A percentile compares a stretch with the other conserved stretches of the same genome.
These are phyloP conservation scores for Lochmaea crataegi DNA, from an alignment of 2,888 invertebrate genomes.

Conservation along the genomic window DNA sequence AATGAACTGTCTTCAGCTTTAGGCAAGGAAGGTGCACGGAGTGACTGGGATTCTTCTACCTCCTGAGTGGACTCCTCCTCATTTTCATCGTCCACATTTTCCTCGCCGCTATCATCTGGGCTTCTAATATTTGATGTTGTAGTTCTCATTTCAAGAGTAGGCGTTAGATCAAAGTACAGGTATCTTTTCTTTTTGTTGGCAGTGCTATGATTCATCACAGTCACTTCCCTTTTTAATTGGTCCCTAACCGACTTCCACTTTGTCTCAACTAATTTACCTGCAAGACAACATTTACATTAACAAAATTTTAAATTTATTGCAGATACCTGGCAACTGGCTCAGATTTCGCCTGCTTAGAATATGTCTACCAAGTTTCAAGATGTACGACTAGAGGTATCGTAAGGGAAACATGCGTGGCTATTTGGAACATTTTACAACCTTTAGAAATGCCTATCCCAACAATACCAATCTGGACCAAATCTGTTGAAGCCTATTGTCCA, in stretches of 20 bases:
- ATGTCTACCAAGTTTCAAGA: no score
- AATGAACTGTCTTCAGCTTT: no score
- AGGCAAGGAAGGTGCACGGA: no score
- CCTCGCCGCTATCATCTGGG: conserved; percentile 18
- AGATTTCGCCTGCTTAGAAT: no score
- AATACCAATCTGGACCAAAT: no score
- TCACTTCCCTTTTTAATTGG: conserved; percentile 15
- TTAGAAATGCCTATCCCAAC: no score
- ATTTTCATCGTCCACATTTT: conserved; percentile 20
- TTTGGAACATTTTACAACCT: no score
- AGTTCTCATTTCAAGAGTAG: conserved; percentile 17
- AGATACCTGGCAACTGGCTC: no score
- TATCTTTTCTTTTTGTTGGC: conserved; percentile 2
- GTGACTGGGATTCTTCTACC: conserved; percentile 17
- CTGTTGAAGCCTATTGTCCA: no score
- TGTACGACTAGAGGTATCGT: no score
- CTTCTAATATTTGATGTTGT: conserved; percentile 20
- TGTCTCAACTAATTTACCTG: conserved; percentile 17
- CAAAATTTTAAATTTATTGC: background rate
- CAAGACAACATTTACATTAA: conserved; percentile 18
- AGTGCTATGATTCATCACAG: conserved; percentile 16
- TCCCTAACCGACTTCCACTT: background rate
- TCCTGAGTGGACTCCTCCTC: conserved; percentile 19
- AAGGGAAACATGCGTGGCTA: no score
- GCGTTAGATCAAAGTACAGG: no score